These are phyloP conservation scores for Ips nitidus DNA, from an alignment of 1,140 invertebrate genomes.

Conservation along the genomic window DNA sequence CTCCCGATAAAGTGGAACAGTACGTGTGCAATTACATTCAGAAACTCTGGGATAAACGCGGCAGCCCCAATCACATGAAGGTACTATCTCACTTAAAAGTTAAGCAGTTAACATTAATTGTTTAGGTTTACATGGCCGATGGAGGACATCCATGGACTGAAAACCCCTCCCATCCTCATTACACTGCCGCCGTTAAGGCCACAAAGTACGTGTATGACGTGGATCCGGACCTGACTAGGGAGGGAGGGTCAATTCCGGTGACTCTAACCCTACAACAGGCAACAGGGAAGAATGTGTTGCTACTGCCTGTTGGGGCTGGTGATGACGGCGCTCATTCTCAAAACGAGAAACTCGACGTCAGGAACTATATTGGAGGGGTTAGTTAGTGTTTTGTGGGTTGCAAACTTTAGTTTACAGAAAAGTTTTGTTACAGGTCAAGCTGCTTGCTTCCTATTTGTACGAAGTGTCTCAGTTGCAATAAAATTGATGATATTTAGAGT, in stretches of 20 bases:
- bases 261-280: conserved; percentile 90
- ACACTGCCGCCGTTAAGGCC: conserved; percentile 82
- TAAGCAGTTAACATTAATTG: neutral
- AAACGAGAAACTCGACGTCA: conserved; percentile 93
- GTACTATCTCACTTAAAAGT: conserved; percentile 52
- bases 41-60: conserved; percentile 69
- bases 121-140: conserved; percentile 65
- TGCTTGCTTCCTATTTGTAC: conserved; percentile 80
- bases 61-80: conserved; percentile 84
- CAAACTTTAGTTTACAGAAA: conserved; percentile 27
- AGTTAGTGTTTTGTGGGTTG: conserved; percentile 45
- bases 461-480: conserved; percentile 67
- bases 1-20: conserved; percentile 73
- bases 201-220: conserved; percentile 88
- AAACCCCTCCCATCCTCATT: conserved; percentile 90
- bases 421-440: conserved; percentile 71
- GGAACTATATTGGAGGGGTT: conserved; percentile 94
- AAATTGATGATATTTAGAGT: neutral
- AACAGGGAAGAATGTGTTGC: conserved; percentile 88
- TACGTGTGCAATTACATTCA: conserved; percentile 76
- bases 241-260: conserved; percentile 83
- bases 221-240: conserved; percentile 91
- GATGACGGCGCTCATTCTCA: conserved; percentile 98
- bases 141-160: conserved; percentile 90
- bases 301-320: conserved; percentile 86